Evolutionary conservation across 2,888 invertebrate species (phyloP), one percentile per base, ranked within the genome.

Genomic region (Thalpophila matura): DNA sequence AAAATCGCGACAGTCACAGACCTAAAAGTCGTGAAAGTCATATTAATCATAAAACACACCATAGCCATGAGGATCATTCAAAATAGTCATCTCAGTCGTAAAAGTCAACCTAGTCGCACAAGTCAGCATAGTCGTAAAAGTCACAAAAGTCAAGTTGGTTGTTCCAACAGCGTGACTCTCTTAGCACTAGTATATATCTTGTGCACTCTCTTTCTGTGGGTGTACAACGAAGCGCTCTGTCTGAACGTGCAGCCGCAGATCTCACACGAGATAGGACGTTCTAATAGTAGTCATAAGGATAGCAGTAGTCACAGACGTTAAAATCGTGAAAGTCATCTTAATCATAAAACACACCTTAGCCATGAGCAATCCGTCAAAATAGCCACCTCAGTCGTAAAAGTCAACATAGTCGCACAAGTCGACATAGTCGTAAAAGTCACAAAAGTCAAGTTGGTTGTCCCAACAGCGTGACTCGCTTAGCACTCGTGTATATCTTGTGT

Each of bases 221-320:
- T 86, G 69, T 88, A 86, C 0, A 91, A 67, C 0, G 88, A 83
- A 0, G 88, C 87, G 37, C 79, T 83, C 62, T 90, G 90, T 0
- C 91, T 59, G 67, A 91, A 91, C 1, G 86, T 85, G 38, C 84
- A 80, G 0, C 89, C 90, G 70, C 92, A 93, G 0, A 86, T 58
- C 20, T 86, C 84, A 50, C 92, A 93, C 16, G 87, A 79, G 0
- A 90, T 82, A 0, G 91, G 91, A 0, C 89, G 75, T 58, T 88
- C 89, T n/a, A n/a, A n/a, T n/a, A n/a, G n/a, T n/a, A n/a, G n/a
- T n/a, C n/a, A n/a, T n/a, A n/a, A n/a, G n/a, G n/a, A n/a, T n/a
- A n/a, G n/a, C n/a, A n/a, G n/a, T n/a, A n/a, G n/a, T n/a, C n/a
- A n/a, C n/a, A n/a, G n/a, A n/a, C n/a, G n/a, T n/a, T n/a, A n/a